These are phyloP conservation scores for Zeus faber DNA, from an alignment of 2,113 vertebrate species.

Conservation along the genomic window DNA sequence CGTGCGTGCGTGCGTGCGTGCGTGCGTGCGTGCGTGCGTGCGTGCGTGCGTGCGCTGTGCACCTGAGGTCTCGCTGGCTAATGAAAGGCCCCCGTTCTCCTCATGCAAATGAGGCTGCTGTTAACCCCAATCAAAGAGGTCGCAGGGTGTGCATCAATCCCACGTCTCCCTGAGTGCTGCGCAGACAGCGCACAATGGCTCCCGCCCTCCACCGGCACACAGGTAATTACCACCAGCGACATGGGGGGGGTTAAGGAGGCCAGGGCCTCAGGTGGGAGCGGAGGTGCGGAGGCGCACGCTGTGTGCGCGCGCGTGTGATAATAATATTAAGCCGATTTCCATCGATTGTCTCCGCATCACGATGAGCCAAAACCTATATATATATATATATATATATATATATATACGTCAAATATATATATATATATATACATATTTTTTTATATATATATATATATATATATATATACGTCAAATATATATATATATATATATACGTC, in stretches of 20 bases:
- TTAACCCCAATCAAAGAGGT: conserved; percentile 78
- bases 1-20: neutral
- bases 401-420: too few species aligned
- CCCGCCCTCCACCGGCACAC: conserved; percentile 40
- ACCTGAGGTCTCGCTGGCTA: conserved; percentile 53
- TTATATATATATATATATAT: too few species aligned
- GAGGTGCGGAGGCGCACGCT: conserved; percentile 1
- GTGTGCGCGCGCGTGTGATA: conserved; percentile 11
- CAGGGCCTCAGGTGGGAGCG: conserved; percentile 31
- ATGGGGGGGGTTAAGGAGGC: conserved; percentile 36
- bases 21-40: conserved; percentile 4
- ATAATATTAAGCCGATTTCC: too few species aligned
- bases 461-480: too few species aligned
- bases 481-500: too few species aligned
- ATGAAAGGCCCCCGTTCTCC: conserved; percentile 61
- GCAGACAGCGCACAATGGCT: conserved; percentile 40
- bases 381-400: neutral
- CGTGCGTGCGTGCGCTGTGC: conserved; percentile 35
- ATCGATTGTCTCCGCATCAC: too few species aligned
- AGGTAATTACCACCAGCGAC: conserved; percentile 61
- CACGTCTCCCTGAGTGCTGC: conserved; percentile 46
- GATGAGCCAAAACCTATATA: conserved; percentile 11
- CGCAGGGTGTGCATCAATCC: conserved; percentile 48
- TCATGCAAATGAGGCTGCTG: conserved; percentile 72
- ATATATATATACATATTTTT: too few species aligned